Percentiles rank a stretch among this genome's conserved stretches.
Conservation (phyloP, 2,888 invertebrate species). For the Ectobius pallidus region DNA sequence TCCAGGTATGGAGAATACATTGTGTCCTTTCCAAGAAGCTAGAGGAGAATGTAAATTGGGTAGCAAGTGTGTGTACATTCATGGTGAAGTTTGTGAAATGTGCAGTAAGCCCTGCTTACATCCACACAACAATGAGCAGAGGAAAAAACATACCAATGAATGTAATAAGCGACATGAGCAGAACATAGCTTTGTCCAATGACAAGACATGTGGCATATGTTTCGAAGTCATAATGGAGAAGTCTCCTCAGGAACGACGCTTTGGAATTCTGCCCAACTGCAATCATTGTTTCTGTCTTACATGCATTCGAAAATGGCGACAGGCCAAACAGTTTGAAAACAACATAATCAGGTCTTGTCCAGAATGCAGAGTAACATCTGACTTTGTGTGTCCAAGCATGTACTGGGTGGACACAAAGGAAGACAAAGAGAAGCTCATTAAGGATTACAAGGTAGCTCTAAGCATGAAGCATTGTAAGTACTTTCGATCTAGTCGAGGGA, state of each 20-base stretch:
- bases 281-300: constrained; percentile 82
- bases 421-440: constrained; percentile 78
- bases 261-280: constrained; percentile 87
- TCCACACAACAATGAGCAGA: constrained; percentile 66
- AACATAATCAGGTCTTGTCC: constrained; percentile 83
- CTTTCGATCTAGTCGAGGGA: constrained; percentile 79
- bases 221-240: constrained; percentile 79
- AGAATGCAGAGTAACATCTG: constrained; percentile 80
- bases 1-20: constrained; percentile 1
- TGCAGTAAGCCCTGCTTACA: constrained; percentile 74
- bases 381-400: constrained; percentile 84
- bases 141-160: constrained; percentile 67
- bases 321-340: constrained; percentile 78
- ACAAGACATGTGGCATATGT: constrained; percentile 84
- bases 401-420: constrained; percentile 84
- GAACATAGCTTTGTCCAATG: constrained; percentile 80
- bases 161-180: constrained; percentile 75
- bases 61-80: constrained; percentile 67
- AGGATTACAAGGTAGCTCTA: constrained; percentile 74
- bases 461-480: constrained; percentile 81
- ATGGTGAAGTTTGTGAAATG: constrained; percentile 77
- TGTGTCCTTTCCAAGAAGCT: constrained; percentile 51
- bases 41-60: constrained; percentile 54
- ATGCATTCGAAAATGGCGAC: constrained; percentile 85
- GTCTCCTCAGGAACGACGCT: constrained; percentile 68